Conservation (phyloP, 2,113 vertebrate species). For the Seriola rivoliana region DNA sequence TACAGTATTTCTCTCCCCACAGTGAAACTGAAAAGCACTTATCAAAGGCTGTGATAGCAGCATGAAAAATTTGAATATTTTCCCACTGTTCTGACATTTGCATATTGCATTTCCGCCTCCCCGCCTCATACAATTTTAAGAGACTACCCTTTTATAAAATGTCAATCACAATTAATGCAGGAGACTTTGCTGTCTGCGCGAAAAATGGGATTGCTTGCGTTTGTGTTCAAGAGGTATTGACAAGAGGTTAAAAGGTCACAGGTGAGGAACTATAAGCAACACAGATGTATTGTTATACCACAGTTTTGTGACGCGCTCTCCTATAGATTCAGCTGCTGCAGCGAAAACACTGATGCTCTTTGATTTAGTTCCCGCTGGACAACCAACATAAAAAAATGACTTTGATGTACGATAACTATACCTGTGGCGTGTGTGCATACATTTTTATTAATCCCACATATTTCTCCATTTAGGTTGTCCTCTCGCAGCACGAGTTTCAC, state of each 20-base stretch:
- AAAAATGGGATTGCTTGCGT: not conserved
- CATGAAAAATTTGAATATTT: slow-evolving; percentile 31
- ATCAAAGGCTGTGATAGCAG: slow-evolving; percentile 40
- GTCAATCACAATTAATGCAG: slow-evolving; percentile 35
- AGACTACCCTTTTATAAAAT: slow-evolving; percentile 31
- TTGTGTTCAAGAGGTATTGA: not conserved
- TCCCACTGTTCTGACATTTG: slow-evolving; percentile 51
- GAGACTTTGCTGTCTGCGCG: not conserved
- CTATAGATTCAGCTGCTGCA: not conserved
- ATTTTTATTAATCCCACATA: slow-evolving; percentile 14
- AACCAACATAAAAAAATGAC: not conserved
- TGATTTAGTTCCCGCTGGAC: too few relatives aligned
- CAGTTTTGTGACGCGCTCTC: not conserved
- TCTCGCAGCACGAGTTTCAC: not conserved
- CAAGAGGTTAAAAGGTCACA: slow-evolving; percentile 10
- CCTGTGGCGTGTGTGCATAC: not conserved
- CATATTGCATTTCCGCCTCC: slow-evolving; percentile 43
- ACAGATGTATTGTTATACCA: not conserved
- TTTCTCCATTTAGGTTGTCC: not conserved
- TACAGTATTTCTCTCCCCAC: slow-evolving; percentile 19
- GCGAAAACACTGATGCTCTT: not conserved
- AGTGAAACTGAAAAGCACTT: slow-evolving; percentile 40
- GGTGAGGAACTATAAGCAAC: not conserved
- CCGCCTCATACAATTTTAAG: slow-evolving; percentile 1
- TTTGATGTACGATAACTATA: not conserved